phyloP scores from a whole-genome alignment of 2,113 vertebrate genomes.

The Guaruba guarouba region DNA sequence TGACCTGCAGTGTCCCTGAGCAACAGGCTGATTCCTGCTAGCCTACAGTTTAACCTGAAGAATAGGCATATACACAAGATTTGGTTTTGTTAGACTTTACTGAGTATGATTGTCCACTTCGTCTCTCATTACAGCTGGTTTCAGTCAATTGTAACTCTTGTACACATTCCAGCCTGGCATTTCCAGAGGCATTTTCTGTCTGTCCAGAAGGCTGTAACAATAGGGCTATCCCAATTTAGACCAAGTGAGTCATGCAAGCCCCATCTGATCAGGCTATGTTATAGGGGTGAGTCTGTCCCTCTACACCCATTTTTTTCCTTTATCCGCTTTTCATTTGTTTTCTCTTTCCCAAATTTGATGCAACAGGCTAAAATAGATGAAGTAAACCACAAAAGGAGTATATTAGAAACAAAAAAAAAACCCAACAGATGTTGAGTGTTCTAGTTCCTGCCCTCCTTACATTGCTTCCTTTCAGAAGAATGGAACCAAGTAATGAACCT shows the following conservation, averaged over 20 bases:
- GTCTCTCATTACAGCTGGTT: background rate
- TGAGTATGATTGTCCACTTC: background rate
- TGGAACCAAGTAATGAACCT: background rate
- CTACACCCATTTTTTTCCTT: background rate
- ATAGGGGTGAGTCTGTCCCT: background rate
- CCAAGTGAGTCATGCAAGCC: background rate
- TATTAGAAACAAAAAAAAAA: background rate
- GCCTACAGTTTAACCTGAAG: background rate
- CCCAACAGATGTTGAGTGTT: background rate
- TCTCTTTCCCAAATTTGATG: background rate
- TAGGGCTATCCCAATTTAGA: background rate
- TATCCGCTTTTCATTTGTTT: background rate
- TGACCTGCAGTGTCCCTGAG: background rate
- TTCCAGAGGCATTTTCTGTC: background rate
- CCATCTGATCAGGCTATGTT: background rate
- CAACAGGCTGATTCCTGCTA: background rate
- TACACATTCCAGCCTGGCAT: background rate
- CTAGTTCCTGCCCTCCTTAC: background rate
- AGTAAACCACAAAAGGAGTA: background rate
- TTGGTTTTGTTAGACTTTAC: background rate
- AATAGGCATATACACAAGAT: background rate
- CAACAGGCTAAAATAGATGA: background rate
- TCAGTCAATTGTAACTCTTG: background rate
- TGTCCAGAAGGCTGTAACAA: background rate
- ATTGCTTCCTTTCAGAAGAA: background rate